Base-by-base conservation (phyloP, 2,797 vertebrate genomes). In the Varecia variegata region DNA sequence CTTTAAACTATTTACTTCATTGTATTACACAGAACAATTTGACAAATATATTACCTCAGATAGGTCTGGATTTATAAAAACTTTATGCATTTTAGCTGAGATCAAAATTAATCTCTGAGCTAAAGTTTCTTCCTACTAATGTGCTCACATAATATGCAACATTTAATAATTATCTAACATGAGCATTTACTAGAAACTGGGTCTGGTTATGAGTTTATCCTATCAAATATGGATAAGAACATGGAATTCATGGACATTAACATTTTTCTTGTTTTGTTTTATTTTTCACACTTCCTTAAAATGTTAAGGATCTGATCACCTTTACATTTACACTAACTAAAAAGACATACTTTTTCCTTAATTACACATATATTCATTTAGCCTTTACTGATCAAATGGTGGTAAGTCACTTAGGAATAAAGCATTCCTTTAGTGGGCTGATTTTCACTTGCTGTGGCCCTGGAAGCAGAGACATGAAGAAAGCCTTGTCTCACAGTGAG, bases 1-100 rank as follows among this genome's bases (percentile, higher is more conserved):
- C 87, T 97, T 77, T 47, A 97, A 96, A 87, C 77, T 82, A 95
- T 93, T 84, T 87, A 89, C 50, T 95, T 89, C 58, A 81, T n/a
- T 95, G n/a, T 87, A 68, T 67, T 67, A 76, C 90, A 95, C 25
- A 92, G 71, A 90, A 96, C 32, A 96, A 92, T 35, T 92, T 81
- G 84, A 94, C 30, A 94, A 93, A 94, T 47, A 68, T 47, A 93
- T 94, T 83, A 87, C 20, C 32, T 77, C 84, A 84, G 70, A 94
- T 90, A 93, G 60, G n/a, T 56, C 70, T 85, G 56, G 50, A 43
- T 56, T 95, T 92, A 91, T 70, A 80, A 43, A 50, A 74, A 80
- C 18, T 65, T 38, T 65, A 43, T 79, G 35, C 21, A 76, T 88
- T 90, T 92, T 82, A 92, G 45, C 13, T 79, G 68, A 97, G 52